Evolutionary conservation across 2,888 invertebrate genomes (phyloP).

Genomic region (Oxyteleia sp.): DNA sequence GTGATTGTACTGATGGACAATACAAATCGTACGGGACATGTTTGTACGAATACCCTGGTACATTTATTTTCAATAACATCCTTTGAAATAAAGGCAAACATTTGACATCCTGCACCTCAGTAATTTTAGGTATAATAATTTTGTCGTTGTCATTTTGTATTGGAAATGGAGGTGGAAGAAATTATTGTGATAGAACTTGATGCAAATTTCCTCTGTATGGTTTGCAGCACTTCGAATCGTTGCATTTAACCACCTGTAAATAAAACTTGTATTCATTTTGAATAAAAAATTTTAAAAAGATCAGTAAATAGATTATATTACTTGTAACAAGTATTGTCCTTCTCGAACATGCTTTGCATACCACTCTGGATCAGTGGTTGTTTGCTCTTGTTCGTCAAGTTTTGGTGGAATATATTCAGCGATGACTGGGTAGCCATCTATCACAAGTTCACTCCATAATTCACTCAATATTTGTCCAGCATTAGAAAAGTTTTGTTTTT

Average conservation of each 20-base stretch:
- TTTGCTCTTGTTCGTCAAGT: slow-evolving; percentile 11
- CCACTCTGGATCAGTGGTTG: slow-evolving; percentile 10
- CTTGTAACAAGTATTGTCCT: slow-evolving; percentile 74
- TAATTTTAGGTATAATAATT: neutral
- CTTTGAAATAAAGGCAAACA: neutral
- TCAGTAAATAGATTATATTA: too few species aligned
- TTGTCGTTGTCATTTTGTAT: slow-evolving; percentile 9
- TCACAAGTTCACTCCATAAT: slow-evolving; percentile 80
- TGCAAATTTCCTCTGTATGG: slow-evolving; percentile 56
- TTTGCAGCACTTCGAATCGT: slow-evolving; percentile 72
- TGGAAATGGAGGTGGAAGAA: slow-evolving; percentile 44
- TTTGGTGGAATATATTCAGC: slow-evolving; percentile 59
- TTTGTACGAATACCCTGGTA: neutral
- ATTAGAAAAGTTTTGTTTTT: slow-evolving; percentile 81
- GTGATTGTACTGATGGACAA: slow-evolving; percentile 2
- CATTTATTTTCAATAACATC: neutral
- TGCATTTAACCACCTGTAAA: slow-evolving; percentile 62
- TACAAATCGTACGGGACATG: neutral
- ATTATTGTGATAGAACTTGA: slow-evolving; percentile 36
- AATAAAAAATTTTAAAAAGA: too few species aligned
- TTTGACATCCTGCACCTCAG: neutral
- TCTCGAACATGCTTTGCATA: slow-evolving; percentile 36
- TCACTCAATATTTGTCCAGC: slow-evolving; percentile 82
- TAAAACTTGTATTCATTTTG: slow-evolving; percentile 8
- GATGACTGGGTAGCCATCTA: slow-evolving; percentile 77